Evolutionary conservation across 2,888 invertebrate genomes (phyloP).

Genomic region (Hirtodrosophila histrioides): DNA sequence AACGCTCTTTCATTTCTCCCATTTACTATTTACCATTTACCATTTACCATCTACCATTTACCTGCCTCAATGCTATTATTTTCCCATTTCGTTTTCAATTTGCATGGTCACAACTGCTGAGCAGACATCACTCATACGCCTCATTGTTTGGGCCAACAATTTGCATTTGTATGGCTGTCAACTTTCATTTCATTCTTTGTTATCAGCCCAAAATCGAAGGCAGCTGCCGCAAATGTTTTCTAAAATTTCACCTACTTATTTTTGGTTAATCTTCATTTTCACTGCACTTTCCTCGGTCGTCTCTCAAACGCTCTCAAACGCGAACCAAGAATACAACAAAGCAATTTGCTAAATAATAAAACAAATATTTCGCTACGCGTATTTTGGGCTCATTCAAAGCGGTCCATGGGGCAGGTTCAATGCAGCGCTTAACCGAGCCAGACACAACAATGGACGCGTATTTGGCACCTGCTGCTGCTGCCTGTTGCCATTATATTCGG

Average conservation of each 20-base stretch:
- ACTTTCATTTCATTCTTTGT: constrained; percentile 69
- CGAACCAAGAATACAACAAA: constrained; percentile 64
- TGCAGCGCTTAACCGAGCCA: constrained; percentile 25
- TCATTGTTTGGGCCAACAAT: constrained; percentile 56
- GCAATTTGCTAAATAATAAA: constrained; percentile 76
- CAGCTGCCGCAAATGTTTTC: constrained; percentile 52
- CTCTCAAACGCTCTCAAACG: constrained; percentile 21
- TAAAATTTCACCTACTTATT: constrained; percentile 71
- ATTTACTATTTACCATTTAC: constrained; percentile 1
- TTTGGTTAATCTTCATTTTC: constrained; percentile 64
- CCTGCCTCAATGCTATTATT: constrained; percentile 30
- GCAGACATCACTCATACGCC: constrained; percentile 62
- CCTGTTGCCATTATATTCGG: constrained; percentile 41
- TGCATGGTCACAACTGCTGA: constrained; percentile 41
- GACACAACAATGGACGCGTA: constrained; percentile 40
- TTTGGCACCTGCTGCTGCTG: constrained; percentile 73
- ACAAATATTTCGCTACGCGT: constrained; percentile 69
- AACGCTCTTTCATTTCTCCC: constrained; percentile 35
- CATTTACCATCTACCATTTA: constrained; percentile 25
- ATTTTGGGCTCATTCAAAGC: constrained; percentile 61
- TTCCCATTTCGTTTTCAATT: constrained; percentile 52
- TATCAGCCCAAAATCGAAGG: constrained; percentile 60
- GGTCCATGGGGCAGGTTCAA: constrained; percentile 39
- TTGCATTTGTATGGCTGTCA: constrained; percentile 58
- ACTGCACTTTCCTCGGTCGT: constrained; percentile 68